Evolutionary conservation across 2,797 vertebrate species (phyloP).

Genomic region (Anableps anableps): DNA sequence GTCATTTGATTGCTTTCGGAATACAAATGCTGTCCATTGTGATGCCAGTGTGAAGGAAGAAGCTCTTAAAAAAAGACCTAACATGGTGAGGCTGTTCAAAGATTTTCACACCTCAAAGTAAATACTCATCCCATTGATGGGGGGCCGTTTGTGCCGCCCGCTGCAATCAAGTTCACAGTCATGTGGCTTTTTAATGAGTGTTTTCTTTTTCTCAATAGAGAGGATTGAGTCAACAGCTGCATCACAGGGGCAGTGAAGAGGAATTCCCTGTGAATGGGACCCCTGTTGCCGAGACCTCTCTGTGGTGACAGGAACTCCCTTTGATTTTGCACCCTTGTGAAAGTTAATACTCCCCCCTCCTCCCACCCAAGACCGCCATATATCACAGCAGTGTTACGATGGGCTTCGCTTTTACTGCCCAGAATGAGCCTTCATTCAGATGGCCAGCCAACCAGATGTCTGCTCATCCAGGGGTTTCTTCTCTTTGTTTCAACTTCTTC

Average conservation of each 20-base stretch:
- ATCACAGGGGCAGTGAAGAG: slow-evolving; percentile 68
- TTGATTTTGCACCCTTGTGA: slow-evolving; percentile 86
- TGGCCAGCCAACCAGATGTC: slow-evolving; percentile 81
- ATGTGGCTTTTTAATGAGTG: slow-evolving; percentile 80
- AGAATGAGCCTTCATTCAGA: slow-evolving; percentile 77
- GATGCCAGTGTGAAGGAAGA: slow-evolving; percentile 67
- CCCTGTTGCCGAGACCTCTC: slow-evolving; percentile 79
- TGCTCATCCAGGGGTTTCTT: slow-evolving; percentile 77
- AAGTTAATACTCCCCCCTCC: slow-evolving; percentile 76
- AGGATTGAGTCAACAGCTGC: slow-evolving; percentile 82
- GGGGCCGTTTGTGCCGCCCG: slow-evolving; percentile 67
- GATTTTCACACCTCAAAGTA: slow-evolving; percentile 80
- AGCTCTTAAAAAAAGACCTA: slow-evolving; percentile 59
- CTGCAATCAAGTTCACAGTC: slow-evolving; percentile 86
- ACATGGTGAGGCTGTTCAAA: slow-evolving; percentile 74
- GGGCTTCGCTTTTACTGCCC: slow-evolving; percentile 70
- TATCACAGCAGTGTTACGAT: slow-evolving; percentile 80
- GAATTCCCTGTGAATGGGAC: slow-evolving; percentile 81
- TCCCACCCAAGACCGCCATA: slow-evolving; percentile 65
- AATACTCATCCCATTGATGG: slow-evolving; percentile 73
- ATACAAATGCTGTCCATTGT: slow-evolving; percentile 73
- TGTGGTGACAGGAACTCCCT: slow-evolving; percentile 81
- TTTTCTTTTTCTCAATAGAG: slow-evolving; percentile 73
- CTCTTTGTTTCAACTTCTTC: slow-evolving; percentile 75
- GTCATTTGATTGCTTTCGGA: slow-evolving; percentile 63